Evolutionary conservation across 2,888 invertebrate species (phyloP).

Genomic region (Synergus itoensis): DNA sequence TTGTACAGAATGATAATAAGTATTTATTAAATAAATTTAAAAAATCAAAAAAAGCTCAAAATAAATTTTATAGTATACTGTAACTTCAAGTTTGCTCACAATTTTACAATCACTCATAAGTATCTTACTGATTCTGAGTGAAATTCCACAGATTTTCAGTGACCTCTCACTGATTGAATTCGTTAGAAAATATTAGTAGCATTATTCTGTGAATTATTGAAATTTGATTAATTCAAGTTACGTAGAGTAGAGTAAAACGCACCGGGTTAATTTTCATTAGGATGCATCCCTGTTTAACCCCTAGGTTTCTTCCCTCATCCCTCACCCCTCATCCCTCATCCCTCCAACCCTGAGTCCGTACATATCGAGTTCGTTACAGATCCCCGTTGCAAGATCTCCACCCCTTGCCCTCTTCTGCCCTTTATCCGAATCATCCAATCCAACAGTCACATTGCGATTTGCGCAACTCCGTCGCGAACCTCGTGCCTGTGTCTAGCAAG

Average conservation of each 20-base stretch:
- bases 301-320: neutral
- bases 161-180: too few species aligned
- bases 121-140: too few species aligned
- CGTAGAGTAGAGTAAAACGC: neutral
- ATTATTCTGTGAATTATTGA: too few species aligned
- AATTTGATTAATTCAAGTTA: neutral
- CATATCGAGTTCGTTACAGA: constrained; percentile 51
- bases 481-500: constrained; percentile 42
- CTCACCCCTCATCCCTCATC: constrained; percentile 42
- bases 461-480: constrained; percentile 48
- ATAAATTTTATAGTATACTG: too few species aligned
- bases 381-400: constrained; percentile 51
- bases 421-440: constrained; percentile 43
- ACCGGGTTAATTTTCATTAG: constrained; percentile 10
- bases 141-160: too few species aligned
- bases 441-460: constrained; percentile 46
- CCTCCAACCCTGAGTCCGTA: constrained; percentile 43
- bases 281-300: constrained; percentile 27
- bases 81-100: too few species aligned
- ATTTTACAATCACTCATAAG: too few species aligned
- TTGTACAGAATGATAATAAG: too few species aligned
- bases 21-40: too few species aligned
- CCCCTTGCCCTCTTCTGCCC: constrained; percentile 47
- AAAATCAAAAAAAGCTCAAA: too few species aligned
- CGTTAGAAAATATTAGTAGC: too few species aligned